These are phyloP conservation scores for Palythoa grandis DNA, from an alignment of 92 coral and sea anemone genomes.

Conservation along the genomic window DNA sequence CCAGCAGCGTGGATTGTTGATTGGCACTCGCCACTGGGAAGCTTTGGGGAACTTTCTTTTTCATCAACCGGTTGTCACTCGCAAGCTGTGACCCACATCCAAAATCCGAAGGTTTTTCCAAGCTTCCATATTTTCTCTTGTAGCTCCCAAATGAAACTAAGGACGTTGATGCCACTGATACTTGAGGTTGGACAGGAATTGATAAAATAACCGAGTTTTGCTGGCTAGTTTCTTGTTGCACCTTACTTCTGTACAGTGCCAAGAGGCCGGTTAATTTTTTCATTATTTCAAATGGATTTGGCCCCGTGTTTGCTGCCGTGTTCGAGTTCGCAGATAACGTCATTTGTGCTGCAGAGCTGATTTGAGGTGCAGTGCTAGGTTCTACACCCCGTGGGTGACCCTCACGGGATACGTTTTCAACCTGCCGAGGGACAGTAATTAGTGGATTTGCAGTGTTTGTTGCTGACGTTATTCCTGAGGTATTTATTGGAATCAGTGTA, in stretches of 20 bases:
- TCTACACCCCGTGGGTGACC: background rate
- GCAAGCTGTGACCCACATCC: background rate
- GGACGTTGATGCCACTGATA: background rate
- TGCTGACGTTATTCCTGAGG: background rate
- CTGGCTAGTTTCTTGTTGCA: background rate
- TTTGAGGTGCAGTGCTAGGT: background rate
- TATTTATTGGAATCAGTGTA: background rate
- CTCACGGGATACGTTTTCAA: background rate
- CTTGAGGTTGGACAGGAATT: background rate
- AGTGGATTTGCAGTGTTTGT: background rate
- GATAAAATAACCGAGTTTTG: background rate
- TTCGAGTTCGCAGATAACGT: background rate
- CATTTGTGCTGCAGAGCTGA: background rate
- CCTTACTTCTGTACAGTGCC: slow-evolving; percentile 25
- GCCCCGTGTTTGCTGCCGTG: background rate
- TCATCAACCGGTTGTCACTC: background rate
- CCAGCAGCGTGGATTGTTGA: background rate
- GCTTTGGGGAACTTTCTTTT: background rate
- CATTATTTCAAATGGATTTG: slow-evolving; percentile 13
- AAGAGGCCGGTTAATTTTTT: slow-evolving; percentile 18
- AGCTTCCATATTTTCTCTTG: slow-evolving; percentile 9
- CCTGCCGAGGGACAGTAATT: background rate
- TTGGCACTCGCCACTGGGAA: background rate
- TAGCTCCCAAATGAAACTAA: slow-evolving; percentile 11
- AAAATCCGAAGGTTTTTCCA: background rate